These are phyloP conservation scores for Mormyrus iriodes DNA, from an alignment of 2,113 vertebrate genomes.

Conservation along the genomic window DNA sequence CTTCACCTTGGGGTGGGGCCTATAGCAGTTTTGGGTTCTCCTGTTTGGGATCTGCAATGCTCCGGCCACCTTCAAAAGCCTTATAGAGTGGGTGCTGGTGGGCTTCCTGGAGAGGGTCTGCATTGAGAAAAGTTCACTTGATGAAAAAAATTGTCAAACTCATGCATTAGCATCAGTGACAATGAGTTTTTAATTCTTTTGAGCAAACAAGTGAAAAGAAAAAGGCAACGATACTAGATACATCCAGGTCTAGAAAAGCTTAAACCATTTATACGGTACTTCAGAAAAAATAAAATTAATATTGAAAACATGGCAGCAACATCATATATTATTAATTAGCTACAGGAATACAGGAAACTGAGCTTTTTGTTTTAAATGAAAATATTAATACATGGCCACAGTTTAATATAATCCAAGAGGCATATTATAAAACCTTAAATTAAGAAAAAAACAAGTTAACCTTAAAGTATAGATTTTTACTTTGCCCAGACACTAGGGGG, in stretches of 20 bases:
- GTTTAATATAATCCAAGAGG: neutral
- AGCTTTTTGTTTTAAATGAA: neutral
- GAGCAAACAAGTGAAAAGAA: neutral
- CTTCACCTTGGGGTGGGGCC: neutral
- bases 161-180: neutral
- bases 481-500: neutral
- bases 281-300: neutral
- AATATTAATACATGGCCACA: neutral
- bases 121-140: neutral
- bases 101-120: neutral
- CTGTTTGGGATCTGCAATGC: neutral
- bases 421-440: neutral
- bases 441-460: neutral
- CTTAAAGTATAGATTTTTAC: neutral
- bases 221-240: neutral
- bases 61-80: neutral
- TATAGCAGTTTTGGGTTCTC: neutral
- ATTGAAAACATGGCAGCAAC: neutral
- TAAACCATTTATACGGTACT: neutral
- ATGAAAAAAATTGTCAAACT: neutral
- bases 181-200: neutral
- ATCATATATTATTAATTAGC: neutral
- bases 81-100: neutral
- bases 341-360: neutral
- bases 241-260: neutral